Conservation (phyloP, 1,140 invertebrate genomes). For the Philaenus spumarius region DNA sequence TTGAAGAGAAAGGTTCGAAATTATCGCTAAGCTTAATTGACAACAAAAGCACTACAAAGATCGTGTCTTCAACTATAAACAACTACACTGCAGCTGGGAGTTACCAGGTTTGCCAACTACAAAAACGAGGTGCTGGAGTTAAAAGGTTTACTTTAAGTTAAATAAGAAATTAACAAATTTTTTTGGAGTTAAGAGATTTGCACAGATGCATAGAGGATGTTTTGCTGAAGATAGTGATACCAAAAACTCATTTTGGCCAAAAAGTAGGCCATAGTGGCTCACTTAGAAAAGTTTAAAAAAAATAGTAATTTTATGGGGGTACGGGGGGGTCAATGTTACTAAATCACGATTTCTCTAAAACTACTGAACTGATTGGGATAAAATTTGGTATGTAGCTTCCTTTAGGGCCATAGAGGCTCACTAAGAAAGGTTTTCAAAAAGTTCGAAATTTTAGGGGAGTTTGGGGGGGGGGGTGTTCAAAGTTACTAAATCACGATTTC, state of each 20-base stretch:
- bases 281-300: no score
- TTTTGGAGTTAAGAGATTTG: not conserved
- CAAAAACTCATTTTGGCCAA: not conserved
- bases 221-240: not conserved
- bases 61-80: not conserved
- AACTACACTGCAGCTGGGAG: not conserved
- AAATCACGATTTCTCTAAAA: no score
- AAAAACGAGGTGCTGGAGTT: not conserved
- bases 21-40: not conserved
- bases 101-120: constrained; percentile 6
- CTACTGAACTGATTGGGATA: no score
- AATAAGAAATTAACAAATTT: not conserved
- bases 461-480: no score
- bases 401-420: no score
- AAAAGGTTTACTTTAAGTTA: not conserved
- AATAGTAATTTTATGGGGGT: no score
- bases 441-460: no score
- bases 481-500: no score
- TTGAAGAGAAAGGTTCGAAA: not conserved
- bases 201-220: not conserved
- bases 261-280: no score
- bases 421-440: no score
- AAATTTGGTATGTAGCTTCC: no score
- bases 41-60: not conserved
- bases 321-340: no score